Base-by-base conservation (phyloP, 2,797 vertebrate genomes). In the Varecia variegata region DNA sequence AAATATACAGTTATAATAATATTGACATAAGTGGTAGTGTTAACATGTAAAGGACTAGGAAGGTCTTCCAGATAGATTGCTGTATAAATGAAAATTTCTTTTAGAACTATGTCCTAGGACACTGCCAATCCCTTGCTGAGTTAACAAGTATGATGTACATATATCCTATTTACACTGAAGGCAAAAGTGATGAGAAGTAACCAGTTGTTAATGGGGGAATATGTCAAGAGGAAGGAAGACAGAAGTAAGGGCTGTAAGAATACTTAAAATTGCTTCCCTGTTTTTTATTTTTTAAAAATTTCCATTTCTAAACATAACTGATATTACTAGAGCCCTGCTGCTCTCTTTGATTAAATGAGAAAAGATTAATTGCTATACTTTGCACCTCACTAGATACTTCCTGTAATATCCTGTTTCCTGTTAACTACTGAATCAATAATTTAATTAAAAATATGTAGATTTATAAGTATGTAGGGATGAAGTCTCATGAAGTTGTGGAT, bases 341-440 rank as follows among this genome's bases (percentile, higher is more conserved):
- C 45, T 96, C 18, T 67, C 91, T 96, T 50, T 97, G 89, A 98
- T 98, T 97, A 97, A 93, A 97, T 65, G 90, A 95, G 93, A 93
- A 94, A 96, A 91, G 74, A 94, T 96, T 97, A 98, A 97, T 97
- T 94, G 56, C 70, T 74, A 10, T 1, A 25, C 81, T 89, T 90
- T 60, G 62, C 85, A 86, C 88, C 93, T 96, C 88, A 70, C 77
- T 86, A 73, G 85, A 47, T 67, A 70, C 88, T 95, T 97, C 97
- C 96, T 95, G 52, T 65, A 93, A 91, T 60, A 95, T 86, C 93
- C 81, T 92, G 81, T 83, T 92, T 95, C 68, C 79, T 92, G 38
- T 92, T 97, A 97, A 90, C 84, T 52, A 67, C 58, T 60, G 65
- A 90, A 74, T 94, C 77, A 94, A 83, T 96, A 91, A 86, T 84